Evolutionary conservation across 2,888 invertebrate species (phyloP), one percentile per base, ranked within the genome.

Genomic region (Drosophila rellima): DNA sequence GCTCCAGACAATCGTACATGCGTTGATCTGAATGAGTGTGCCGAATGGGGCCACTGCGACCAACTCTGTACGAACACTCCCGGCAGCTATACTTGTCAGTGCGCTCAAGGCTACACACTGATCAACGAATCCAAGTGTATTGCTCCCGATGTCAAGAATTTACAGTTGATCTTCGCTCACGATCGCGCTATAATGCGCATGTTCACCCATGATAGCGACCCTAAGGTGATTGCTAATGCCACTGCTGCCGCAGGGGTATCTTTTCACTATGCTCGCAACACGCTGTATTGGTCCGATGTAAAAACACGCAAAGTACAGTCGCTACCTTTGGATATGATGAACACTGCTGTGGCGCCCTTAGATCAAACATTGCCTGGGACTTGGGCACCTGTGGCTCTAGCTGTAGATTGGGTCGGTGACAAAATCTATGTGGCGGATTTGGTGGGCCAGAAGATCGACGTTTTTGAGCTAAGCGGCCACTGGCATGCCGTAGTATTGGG

Each of bases 371-470:
- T 97, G 31, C 95, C 97, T 0, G 97, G 97, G 0, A 96, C 97
- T 0, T 98, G 98, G 97, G 94, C 96, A 0, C 98, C 98, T 0
- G 96, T 97, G 0, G 96, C 98, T 0, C 92, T 99, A 52, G 98
- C 99, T 8, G 96, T 99, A 15, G 99, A 99, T 93, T 99, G 99
- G 98, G 95, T 99, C 44, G 98, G 98, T 0, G 96, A 98, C 92
- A 99, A 98, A 92, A 94, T 99, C 8, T 99, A 99, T 93, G 97
- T 98, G 18, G 97, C 97, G 0, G 99, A 99, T 92, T 95, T 96
- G 18, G 94, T 98, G 20, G 98, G 98, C 0, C 97, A 98, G 92
- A 98, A 97, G 93, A 96, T 99, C 63, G 98, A 98, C 91, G 96
- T 99, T 0, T 97, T 98, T 90, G 98, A 98, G 91, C 93, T 98